Evolutionary conservation across 2,888 invertebrate genomes (phyloP).

Genomic region (Aphidoletes aphidimyza): DNA sequence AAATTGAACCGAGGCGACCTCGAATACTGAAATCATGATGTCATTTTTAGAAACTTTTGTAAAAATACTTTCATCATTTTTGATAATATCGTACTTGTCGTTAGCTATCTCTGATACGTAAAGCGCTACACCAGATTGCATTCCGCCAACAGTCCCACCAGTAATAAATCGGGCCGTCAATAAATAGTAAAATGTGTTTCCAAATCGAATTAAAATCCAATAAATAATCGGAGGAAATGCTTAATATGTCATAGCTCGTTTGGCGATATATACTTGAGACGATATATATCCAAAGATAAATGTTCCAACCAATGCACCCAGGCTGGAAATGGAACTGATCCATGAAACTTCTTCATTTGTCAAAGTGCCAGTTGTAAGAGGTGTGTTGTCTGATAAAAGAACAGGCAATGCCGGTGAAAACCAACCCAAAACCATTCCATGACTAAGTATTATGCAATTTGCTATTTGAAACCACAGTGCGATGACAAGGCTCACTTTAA

Average conservation of each 20-base stretch:
- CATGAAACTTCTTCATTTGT: background rate
- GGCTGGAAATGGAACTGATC: background rate
- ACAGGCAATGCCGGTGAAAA: background rate
- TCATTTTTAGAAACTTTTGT: too few species aligned
- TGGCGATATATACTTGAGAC: too few species aligned
- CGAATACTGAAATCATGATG: too few species aligned
- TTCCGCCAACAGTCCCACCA: background rate
- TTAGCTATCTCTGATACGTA: background rate
- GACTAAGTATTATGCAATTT: background rate
- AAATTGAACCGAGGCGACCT: background rate
- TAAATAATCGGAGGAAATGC: too few species aligned
- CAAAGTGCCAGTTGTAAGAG: background rate
- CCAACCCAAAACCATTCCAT: background rate
- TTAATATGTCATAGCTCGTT: too few species aligned
- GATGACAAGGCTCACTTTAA: too few species aligned
- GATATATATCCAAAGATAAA: too few species aligned
- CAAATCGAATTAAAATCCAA: too few species aligned
- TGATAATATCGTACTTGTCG: background rate
- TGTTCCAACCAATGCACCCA: too few species aligned
- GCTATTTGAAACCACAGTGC: background rate
- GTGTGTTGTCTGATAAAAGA: background rate
- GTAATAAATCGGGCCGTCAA: background rate
- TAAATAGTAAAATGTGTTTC: too few species aligned
- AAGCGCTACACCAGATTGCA: background rate
- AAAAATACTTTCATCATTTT: too few species aligned